These are phyloP conservation scores for Acrossocheilus wenchowensis DNA, from an alignment of 2,797 vertebrate species.

Conservation along the genomic window DNA sequence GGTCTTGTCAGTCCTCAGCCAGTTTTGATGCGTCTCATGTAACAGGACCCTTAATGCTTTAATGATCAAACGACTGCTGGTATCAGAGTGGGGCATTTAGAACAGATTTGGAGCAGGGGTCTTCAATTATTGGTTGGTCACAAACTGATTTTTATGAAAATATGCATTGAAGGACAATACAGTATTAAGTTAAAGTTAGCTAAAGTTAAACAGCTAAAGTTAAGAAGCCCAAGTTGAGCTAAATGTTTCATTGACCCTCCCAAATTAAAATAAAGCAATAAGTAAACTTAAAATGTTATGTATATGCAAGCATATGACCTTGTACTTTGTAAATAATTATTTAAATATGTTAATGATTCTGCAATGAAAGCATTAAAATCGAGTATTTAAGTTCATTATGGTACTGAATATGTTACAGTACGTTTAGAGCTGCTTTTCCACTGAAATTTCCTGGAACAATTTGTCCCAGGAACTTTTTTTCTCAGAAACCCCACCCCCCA, in stretches of 20 bases:
- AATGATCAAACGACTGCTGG: not conserved
- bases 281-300: not conserved
- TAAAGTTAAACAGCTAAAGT: not conserved
- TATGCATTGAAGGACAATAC: not conserved
- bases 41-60: not conserved
- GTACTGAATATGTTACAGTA: not conserved
- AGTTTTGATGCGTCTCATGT: slow-evolving; percentile 38
- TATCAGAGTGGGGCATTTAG: not conserved
- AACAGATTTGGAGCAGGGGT: not conserved
- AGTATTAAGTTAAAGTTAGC: not conserved
- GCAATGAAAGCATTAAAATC: not conserved
- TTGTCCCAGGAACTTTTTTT: too few relatives aligned
- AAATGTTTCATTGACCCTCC: not conserved
- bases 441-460: too few relatives aligned
- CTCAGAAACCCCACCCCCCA: too few relatives aligned
- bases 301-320: not conserved
- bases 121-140: not conserved
- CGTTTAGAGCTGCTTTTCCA: too few relatives aligned
- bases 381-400: not conserved
- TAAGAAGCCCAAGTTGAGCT: not conserved
- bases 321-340: not conserved
- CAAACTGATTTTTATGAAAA: not conserved
- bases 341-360: not conserved
- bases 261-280: not conserved
- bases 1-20: slow-evolving; percentile 46